A percentile compares a stretch with the other conserved stretches of the same genome.
These are phyloP conservation scores for Parazoanthus swiftii DNA, from an alignment of 92 coral and sea anemone species.

Conservation along the genomic window DNA sequence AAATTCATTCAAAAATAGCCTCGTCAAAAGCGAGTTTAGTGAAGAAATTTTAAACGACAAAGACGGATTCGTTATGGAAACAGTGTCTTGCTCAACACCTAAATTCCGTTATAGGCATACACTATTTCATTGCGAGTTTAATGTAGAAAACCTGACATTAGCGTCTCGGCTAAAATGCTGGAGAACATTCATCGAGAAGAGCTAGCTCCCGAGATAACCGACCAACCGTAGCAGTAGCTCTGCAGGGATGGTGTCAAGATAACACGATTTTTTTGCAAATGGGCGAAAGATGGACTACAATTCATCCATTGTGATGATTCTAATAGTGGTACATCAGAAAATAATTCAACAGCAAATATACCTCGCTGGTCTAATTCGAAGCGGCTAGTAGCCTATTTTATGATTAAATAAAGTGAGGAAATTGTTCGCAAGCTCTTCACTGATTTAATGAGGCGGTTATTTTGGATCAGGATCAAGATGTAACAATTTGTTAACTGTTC, in stretches of 20 bases:
- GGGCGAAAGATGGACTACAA: constrained; percentile 33
- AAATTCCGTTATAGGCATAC: too few species aligned
- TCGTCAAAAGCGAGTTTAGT: too few species aligned
- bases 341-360: constrained; percentile 5
- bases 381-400: constrained; percentile 30
- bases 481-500: constrained; percentile 20
- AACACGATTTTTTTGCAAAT: constrained; percentile 43
- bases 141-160: too few species aligned
- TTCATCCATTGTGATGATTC: constrained; percentile 42
- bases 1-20: too few species aligned
- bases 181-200: too few species aligned
- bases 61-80: too few species aligned
- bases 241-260: constrained; percentile 39
- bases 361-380: constrained; percentile 31
- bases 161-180: too few species aligned
- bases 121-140: too few species aligned
- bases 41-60: too few species aligned
- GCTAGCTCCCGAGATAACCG: too few species aligned
- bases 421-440: constrained; percentile 31
- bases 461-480: neutral
- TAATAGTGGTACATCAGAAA: constrained; percentile 34
- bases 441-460: constrained; percentile 17
- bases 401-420: constrained; percentile 34
- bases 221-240: constrained; percentile 14
- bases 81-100: too few species aligned